Percentiles rank a stretch among this genome's conserved stretches.
These are phyloP conservation scores for Cheilosia grossa DNA, from an alignment of 2,888 invertebrate genomes.

Conservation along the genomic window DNA sequence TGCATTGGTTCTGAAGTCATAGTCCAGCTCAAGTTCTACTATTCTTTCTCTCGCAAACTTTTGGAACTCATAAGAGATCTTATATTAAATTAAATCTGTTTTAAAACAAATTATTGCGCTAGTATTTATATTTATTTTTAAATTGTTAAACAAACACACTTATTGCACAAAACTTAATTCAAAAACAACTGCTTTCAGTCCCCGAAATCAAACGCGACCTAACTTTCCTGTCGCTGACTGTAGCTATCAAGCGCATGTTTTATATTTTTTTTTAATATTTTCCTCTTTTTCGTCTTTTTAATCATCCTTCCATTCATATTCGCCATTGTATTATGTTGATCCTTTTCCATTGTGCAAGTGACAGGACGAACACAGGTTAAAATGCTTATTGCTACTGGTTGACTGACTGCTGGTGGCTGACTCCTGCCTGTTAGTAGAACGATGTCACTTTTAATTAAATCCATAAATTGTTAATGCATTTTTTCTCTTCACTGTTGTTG, in stretches of 20 bases:
- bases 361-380: slow-evolving; percentile 29
- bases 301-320: slow-evolving; percentile 15
- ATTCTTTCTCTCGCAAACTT: too few relatives aligned
- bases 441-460: slow-evolving; percentile 64
- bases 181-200: neutral
- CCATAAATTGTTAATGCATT: slow-evolving; percentile 63
- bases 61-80: too few relatives aligned
- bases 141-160: too few relatives aligned
- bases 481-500: slow-evolving; percentile 12
- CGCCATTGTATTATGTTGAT: slow-evolving; percentile 16
- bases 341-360: slow-evolving; percentile 18
- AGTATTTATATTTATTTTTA: too few relatives aligned
- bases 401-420: neutral
- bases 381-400: slow-evolving; percentile 32
- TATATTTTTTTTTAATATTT: neutral
- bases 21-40: too few relatives aligned
- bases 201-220: neutral
- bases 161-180: too few relatives aligned
- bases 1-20: too few relatives aligned
- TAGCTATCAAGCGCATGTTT: neutral
- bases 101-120: too few relatives aligned
- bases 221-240: slow-evolving; percentile 10
- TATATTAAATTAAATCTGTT: too few relatives aligned
- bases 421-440: slow-evolving; percentile 7
- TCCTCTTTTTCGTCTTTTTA: slow-evolving; percentile 3